phyloP scores from a whole-genome alignment of 2,113 vertebrate species.

The Brienomyrus brachyistius region DNA sequence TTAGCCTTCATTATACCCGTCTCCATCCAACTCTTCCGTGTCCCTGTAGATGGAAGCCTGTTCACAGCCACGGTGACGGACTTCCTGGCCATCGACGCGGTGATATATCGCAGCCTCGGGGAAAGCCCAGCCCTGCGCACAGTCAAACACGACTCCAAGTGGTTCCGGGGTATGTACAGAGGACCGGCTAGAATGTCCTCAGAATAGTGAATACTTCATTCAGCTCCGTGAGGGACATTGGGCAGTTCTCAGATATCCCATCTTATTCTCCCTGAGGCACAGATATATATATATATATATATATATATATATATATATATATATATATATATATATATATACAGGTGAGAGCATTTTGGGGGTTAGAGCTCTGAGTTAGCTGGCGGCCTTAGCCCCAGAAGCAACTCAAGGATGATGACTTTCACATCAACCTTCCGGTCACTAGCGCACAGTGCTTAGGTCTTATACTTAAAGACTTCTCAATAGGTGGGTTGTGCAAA shows the following conservation, averaged over 20 bases:
- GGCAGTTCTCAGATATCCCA: neutral
- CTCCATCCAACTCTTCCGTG: slow-evolving; percentile 12
- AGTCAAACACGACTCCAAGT: slow-evolving; percentile 94
- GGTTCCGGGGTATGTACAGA: slow-evolving; percentile 79
- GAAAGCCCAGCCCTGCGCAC: slow-evolving; percentile 84
- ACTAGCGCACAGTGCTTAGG: neutral
- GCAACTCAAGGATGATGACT: neutral
- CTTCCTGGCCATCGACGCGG: slow-evolving; percentile 91
- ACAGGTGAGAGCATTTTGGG: neutral
- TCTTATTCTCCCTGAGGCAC: neutral
- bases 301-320: too few relatives aligned
- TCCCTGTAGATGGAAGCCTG: slow-evolving; percentile 77
- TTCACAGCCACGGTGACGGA: slow-evolving; percentile 94
- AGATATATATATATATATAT: neutral
- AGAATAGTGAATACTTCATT: neutral
- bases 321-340: too few relatives aligned
- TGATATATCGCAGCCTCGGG: slow-evolving; percentile 92
- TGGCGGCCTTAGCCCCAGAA: neutral
- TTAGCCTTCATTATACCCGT: neutral
- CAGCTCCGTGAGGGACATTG: neutral
- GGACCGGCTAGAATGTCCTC: neutral
- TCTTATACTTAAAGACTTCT: neutral
- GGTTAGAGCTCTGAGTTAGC: neutral
- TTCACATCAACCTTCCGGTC: neutral
- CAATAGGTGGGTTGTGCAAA: neutral